These are phyloP conservation scores for Lophochroa leadbeateri DNA, from an alignment of 2,113 vertebrate species.

Conservation along the genomic window DNA sequence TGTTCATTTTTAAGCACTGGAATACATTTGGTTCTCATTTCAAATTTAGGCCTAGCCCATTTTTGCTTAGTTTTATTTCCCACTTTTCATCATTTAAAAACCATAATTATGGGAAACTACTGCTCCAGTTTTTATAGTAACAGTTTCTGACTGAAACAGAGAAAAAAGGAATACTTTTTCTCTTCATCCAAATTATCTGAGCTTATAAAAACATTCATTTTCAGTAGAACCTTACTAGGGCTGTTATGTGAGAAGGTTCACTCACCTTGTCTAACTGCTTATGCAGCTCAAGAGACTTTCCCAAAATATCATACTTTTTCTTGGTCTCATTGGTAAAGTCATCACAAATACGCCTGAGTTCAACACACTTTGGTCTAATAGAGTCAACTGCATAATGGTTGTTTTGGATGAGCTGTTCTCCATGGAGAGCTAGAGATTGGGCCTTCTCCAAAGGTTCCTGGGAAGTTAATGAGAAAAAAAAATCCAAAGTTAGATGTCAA, in stretches of 20 bases:
- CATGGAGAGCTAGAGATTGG: slow-evolving; percentile 85
- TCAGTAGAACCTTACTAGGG: not conserved
- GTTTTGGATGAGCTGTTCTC: slow-evolving; percentile 93
- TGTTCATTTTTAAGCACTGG: not conserved
- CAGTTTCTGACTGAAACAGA: not conserved
- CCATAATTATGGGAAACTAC: not conserved
- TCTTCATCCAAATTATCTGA: not conserved
- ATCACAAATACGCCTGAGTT: slow-evolving; percentile 90
- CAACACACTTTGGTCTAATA: slow-evolving; percentile 91
- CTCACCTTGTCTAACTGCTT: slow-evolving; percentile 88
- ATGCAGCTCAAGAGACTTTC: slow-evolving; percentile 88
- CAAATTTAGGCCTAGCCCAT: not conserved
- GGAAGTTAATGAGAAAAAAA: not conserved
- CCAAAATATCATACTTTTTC: slow-evolving; percentile 85
- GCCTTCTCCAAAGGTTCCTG: slow-evolving; percentile 89
- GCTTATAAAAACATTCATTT: not conserved
- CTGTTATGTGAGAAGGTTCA: not conserved
- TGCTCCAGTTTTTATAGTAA: not conserved
- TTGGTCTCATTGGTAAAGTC: slow-evolving; percentile 91
- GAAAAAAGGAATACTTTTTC: not conserved
- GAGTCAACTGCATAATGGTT: slow-evolving; percentile 91
- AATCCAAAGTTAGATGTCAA: not conserved
- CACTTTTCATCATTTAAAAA: not conserved
- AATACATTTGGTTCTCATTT: not conserved
- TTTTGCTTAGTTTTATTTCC: not conserved